These are phyloP conservation scores for Idaea biselata DNA, from an alignment of 2,888 invertebrate genomes.

Conservation along the genomic window DNA sequence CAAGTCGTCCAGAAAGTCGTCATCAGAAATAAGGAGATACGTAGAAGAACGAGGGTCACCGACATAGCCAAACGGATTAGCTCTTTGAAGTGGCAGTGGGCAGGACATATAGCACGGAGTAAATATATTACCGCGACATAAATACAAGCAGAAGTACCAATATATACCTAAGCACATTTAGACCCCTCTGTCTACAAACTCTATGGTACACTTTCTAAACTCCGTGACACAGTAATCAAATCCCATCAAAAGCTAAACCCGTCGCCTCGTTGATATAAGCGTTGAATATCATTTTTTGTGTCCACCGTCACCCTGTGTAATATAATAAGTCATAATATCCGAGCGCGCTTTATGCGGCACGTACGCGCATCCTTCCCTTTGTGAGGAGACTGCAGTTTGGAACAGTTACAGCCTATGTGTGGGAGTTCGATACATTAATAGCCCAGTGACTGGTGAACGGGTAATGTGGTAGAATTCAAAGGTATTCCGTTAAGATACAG, in stretches of 20 bases:
- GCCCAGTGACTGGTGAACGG: conserved; percentile 6
- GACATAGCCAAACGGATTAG: too few species aligned
- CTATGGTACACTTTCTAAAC: neutral
- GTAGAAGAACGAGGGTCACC: too few species aligned
- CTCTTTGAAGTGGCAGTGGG: too few species aligned
- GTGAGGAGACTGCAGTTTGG: conserved; percentile 40
- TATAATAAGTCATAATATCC: conserved; percentile 59
- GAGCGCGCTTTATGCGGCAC: conserved; percentile 68
- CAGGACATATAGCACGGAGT: too few species aligned
- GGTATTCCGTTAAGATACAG: too few species aligned
- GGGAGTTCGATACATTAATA: conserved; percentile 11
- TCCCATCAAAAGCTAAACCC: neutral
- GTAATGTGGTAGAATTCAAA: too few species aligned
- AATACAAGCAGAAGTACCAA: neutral
- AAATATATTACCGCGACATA: too few species aligned
- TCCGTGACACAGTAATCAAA: neutral
- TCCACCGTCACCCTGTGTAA: conserved; percentile 30
- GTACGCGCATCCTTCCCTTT: conserved; percentile 73
- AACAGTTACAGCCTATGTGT: conserved; percentile 25
- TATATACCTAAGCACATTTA: neutral
- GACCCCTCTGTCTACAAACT: neutral
- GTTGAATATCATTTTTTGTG: neutral
- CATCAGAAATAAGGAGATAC: too few species aligned
- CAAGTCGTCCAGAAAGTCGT: too few species aligned
- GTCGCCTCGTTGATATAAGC: conserved; percentile 33